A percentile compares a stretch with the other conserved stretches of the same genome.
Conservation (phyloP, 1,140 invertebrate genomes). For the Orius insidiosus region DNA sequence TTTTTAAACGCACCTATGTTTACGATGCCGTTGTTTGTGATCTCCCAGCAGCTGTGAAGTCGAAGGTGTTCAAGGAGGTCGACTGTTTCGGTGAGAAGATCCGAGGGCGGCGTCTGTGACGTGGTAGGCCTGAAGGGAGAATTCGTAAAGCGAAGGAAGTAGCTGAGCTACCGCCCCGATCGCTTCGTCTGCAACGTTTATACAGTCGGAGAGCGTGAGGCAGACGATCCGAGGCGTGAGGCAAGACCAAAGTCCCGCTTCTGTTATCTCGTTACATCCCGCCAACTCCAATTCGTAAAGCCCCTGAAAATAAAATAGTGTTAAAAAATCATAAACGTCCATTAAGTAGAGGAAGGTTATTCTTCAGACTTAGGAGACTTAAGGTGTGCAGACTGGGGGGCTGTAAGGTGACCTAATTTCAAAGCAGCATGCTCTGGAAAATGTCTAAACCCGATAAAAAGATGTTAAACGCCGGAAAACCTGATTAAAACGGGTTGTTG, state of each 20-base stretch:
- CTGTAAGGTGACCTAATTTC: too few species aligned
- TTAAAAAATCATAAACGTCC: too few species aligned
- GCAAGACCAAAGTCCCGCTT: slow-evolving; percentile 83
- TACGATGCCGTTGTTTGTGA: slow-evolving; percentile 88
- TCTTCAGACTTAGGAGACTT: too few species aligned
- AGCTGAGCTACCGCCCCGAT: slow-evolving; percentile 75
- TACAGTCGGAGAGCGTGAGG: slow-evolving; percentile 82
- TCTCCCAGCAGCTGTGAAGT: slow-evolving; percentile 88
- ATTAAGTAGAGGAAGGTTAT: too few species aligned
- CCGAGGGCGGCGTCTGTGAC: slow-evolving; percentile 88
- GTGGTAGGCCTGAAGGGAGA: slow-evolving; percentile 80
- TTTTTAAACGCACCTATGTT: slow-evolving; percentile 59
- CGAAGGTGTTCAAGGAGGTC: slow-evolving; percentile 63
- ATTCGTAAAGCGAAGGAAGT: slow-evolving; percentile 77
- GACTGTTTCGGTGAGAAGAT: slow-evolving; percentile 84
- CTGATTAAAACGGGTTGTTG: too few species aligned
- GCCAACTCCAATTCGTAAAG: slow-evolving; percentile 76
- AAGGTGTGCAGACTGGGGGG: too few species aligned
- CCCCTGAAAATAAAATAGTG: slow-evolving; percentile 36
- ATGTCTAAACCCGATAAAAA: too few species aligned
- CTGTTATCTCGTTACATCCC: slow-evolving; percentile 88
- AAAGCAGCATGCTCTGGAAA: too few species aligned
- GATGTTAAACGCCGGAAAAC: too few species aligned
- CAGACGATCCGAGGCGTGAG: slow-evolving; percentile 77
- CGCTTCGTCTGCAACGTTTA: slow-evolving; percentile 89